Base-by-base conservation (phyloP, 2,797 vertebrate genomes). In the Sparus aurata region DNA sequence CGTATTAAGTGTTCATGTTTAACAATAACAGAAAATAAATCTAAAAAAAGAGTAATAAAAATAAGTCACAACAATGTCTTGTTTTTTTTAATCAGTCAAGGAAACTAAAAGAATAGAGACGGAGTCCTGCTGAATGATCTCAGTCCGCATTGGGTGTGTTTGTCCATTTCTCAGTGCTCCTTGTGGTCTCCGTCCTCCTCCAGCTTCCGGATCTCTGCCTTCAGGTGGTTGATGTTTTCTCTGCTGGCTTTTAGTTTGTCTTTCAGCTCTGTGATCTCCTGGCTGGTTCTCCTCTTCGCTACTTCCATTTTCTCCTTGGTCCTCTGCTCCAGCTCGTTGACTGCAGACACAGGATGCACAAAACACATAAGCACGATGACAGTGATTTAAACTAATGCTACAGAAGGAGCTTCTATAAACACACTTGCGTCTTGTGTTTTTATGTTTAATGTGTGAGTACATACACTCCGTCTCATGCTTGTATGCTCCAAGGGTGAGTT, bases 391-490 rank as follows among this genome's bases (percentile, higher is more conserved):
- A 67, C 9, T 4, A 13, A n/a, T 30, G 4, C 55, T 18, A 22
- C 13, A 55, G 23, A 25, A 17, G 12, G 34, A 50, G 6, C 55
- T 3, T 61, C 16, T 38, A 9, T 22, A 41, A 13, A 12, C 2
- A 61, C 15, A 54, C 1, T 3, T 34, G 27, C 41, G 1, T 41
- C 3, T 15, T 34, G 15, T 60, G 20, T 55, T 50, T 30, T 4
- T 17, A 0, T 38, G 23, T 18, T 45, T 1, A 68, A 10, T 47
- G 45, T 52, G 46, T 22, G 6, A 55, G 4, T 20, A 96, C 97
- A 94, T 95, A 99, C 98, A 99, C 87, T 99, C 98, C 0, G 98
- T 99, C 94, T 99, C 98, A 52, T 99, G 98, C 86, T 99, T 99
- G 85, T 99, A 99, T 66, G 98, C 97, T 67, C 98, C 98, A 63